phyloP scores from a whole-genome alignment of 2,113 vertebrate genomes.

The Oceanodroma tethys region DNA sequence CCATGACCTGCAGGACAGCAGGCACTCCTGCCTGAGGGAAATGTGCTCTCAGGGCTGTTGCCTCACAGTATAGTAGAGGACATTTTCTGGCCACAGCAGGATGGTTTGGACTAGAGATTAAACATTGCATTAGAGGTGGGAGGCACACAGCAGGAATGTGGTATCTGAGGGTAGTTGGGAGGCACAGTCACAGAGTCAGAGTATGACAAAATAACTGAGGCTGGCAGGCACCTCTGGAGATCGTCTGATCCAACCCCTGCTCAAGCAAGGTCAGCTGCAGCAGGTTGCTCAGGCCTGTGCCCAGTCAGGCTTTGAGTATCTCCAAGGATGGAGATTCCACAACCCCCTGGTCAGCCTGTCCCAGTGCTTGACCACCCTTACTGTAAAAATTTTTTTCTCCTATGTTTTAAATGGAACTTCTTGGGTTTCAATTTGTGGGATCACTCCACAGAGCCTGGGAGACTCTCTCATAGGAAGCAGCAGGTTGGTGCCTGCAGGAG shows the following conservation, averaged over 20 bases:
- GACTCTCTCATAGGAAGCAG: not conserved
- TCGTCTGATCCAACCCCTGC: not conserved
- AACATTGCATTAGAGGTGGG: not conserved
- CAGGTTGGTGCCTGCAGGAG: not conserved
- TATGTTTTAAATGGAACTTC: not conserved
- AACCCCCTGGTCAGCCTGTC: not conserved
- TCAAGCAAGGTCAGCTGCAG: not conserved
- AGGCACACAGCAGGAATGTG: not conserved
- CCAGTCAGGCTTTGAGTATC: not conserved
- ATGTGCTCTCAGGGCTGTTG: not conserved
- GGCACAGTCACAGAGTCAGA: not conserved
- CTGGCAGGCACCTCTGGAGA: not conserved
- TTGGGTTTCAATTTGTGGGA: not conserved
- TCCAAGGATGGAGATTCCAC: not conserved
- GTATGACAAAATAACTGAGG: not conserved
- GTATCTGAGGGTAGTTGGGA: not conserved
- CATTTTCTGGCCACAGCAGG: not conserved
- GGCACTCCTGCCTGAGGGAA: fast-evolving
- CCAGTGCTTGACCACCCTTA: not conserved
- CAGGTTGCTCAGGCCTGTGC: not conserved
- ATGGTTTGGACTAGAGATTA: not conserved
- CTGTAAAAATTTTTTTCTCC: not conserved
- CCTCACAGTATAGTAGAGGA: not conserved
- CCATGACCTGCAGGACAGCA: not conserved
- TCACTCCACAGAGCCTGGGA: not conserved